Conservation (phyloP, 2,797 vertebrate species). For the Sebastes cheni region DNA sequence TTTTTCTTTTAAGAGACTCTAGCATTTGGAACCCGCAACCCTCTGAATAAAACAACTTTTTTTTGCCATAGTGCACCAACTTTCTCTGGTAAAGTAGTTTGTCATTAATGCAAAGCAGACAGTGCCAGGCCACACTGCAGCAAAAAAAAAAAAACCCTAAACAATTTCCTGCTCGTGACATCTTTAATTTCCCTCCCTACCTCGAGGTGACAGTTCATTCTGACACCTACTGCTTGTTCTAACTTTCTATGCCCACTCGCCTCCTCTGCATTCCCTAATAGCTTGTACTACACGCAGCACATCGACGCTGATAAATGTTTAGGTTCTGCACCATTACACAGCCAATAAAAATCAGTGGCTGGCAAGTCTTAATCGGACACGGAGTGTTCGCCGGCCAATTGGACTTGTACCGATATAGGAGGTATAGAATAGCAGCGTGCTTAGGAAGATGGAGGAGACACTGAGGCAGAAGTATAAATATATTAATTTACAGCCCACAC, state of each 20-base stretch:
- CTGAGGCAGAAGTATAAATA: slow-evolving; percentile 31
- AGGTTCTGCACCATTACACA: slow-evolving; percentile 81
- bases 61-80: slow-evolving; percentile 47
- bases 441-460: slow-evolving; percentile 39
- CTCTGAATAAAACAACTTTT: background rate
- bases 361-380: slow-evolving; percentile 77
- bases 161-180: slow-evolving; percentile 56
- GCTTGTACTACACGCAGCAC: slow-evolving; percentile 71
- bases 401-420: slow-evolving; percentile 58
- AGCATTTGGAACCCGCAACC: background rate
- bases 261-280: slow-evolving; percentile 63
- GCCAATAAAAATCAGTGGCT: slow-evolving; percentile 83
- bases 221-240: slow-evolving; percentile 45
- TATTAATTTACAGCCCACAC: slow-evolving; percentile 48
- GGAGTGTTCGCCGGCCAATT: slow-evolving; percentile 65
- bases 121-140: slow-evolving; percentile 27
- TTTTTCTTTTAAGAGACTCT: background rate
- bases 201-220: slow-evolving; percentile 49
- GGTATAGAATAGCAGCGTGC: slow-evolving; percentile 39
- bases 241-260: slow-evolving; percentile 45
- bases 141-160: slow-evolving; percentile 49
- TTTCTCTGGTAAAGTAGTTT: slow-evolving; percentile 33
- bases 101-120: slow-evolving; percentile 57
- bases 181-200: slow-evolving; percentile 59
- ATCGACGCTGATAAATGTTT: slow-evolving; percentile 85